Evolutionary conservation across 2,888 invertebrate genomes (phyloP), one percentile per base, ranked within the genome.

Genomic region (Drosophila picticornis): DNA sequence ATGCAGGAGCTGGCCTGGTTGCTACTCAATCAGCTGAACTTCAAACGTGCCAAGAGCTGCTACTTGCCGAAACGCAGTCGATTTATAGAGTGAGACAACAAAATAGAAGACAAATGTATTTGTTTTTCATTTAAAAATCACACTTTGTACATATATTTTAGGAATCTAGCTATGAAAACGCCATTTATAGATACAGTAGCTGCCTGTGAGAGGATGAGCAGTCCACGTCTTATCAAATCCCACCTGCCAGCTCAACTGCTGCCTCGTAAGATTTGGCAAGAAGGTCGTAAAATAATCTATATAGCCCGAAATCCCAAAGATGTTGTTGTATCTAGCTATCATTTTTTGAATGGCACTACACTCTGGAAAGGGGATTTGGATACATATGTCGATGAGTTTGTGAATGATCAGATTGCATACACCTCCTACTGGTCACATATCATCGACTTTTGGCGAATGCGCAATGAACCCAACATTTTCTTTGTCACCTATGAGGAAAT

Each of bases 221-320:
- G 72, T 25, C 84, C 85, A 1, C 81, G 90, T 3, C 50, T 88
- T 0, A 76, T 91, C 1, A 91, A 91, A 62, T 68, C 83, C 0
- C 90, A 91, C 67, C 58, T 91, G 16, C 87, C 88, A 1, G 75
- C 82, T 4, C 77, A 82, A 55, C 48, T 90, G 16, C 25, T 91
- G 31, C 90, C 88, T 0, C 64, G 64, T 7, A 68, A 82, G 22
- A 29, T 90, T 5, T 90, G 88, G 88, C 60, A 62, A 5, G 60
- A 78, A 1, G 82, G 82, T 13, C 48, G 69, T 0, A 58, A 96
- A 94, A 94, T 97, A 34, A 95, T 98, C 48, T 98, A 97, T 87
- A 95, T 97, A 0, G 96, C 96, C 0, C 94, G 98, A 74, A 97
- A 98, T 92, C 97, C 97, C 0, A 96, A 97, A 91, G 97, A 97